Base-by-base conservation (phyloP, 2,888 invertebrate genomes). In the Vesta saturnalis region DNA sequence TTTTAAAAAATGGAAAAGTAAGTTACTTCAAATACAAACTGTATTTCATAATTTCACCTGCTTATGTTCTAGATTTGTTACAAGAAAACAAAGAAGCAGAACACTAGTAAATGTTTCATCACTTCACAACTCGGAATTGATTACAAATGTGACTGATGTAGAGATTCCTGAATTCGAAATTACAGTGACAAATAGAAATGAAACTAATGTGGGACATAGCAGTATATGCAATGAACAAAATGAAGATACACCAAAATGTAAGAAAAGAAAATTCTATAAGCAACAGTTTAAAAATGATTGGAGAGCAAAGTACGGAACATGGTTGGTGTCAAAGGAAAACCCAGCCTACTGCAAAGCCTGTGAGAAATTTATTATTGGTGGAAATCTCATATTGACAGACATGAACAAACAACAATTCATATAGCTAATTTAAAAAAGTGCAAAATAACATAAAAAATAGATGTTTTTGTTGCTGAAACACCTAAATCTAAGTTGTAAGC, bases 401-500 rank as follows among this genome's bases (percentile, higher is more conserved):
- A 47, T n/a, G 14, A 47, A 47, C n/a, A 14, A n/a, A 47, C 47
- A 47, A 47, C 5, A n/a, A n/a, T 47, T 47, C 47, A 47, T 47
- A n/a, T 47, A 47, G 15, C 4, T 47, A 47, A 47, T 47, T 47
- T 5, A n/a, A 47, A 47, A 15, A 47, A 47, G n/a, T 47, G 47
- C 47, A 47, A 47, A 47, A 15, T n/a, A 47, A 47, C 47, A 14
- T n/a, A n/a, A n/a, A 47, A n/a, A n/a, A 47, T 47, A 14, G 47
- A 14, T 47, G 12, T 14, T 47, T 47, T 47, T 47, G 15, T 47
- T 14, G 47, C n/a, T 14, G 47, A 15, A n/a, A 47, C n/a, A 14
- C 47, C 47, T 15, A n/a, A 47, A 14, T 5, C 15, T 14, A 47
- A 47, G 15, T 47, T 47, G 12, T n/a, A 47, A n/a, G 12, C n/a